Evolutionary conservation across 2,888 invertebrate genomes (phyloP), one percentile per base, ranked within the genome.

Genomic region (Hyposoter dolosus): DNA sequence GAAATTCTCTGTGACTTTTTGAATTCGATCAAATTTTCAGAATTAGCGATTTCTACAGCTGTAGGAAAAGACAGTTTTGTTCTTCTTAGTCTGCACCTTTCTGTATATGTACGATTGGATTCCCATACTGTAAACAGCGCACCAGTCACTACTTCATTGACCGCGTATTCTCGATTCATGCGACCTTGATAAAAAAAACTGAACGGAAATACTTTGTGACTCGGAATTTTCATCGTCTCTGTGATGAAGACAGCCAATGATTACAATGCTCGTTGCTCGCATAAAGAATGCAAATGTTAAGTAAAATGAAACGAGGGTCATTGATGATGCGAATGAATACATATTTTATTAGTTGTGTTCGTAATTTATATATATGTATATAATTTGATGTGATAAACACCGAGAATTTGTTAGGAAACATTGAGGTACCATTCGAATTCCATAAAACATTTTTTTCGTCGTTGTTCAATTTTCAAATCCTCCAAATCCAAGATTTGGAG

Each of bases 271-370:
- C 65, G 17, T 19, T 53, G 66, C 17, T 17, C 63, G 68, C 40
- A 72, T 63, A 35, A 69, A 0, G 12, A 71, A 69, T 66, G 65
- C 43, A 40, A 45, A 68, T 82, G 81, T 5, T 82, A 75, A 75
- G 68, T 40, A n/a, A 56, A 45, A 40, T n/a, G 5, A 15, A 65
- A 28, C 47, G 35, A 12, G 65, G 76, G 65, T 76, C 76, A 71
- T 50, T 17, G n/a, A 75, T 47, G 40, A 81, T 47, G 19, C 47
- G 53, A 19, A 47, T 47, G 32, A 28, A 45, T 47, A 47, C 65
- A 65, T 47, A 76, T 65, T 65, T 65, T 50, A 76, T 76, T 65
- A 65, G 45, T 28, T 60, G 28, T 32, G 19, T 50, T 4, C 28
- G 47, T 28, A 28, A 60, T 60, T 0, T 28, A 53, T 53, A 7